These are phyloP conservation scores for Zeugodacus cucurbitae DNA, from an alignment of 1,140 invertebrate species.

Conservation along the genomic window DNA sequence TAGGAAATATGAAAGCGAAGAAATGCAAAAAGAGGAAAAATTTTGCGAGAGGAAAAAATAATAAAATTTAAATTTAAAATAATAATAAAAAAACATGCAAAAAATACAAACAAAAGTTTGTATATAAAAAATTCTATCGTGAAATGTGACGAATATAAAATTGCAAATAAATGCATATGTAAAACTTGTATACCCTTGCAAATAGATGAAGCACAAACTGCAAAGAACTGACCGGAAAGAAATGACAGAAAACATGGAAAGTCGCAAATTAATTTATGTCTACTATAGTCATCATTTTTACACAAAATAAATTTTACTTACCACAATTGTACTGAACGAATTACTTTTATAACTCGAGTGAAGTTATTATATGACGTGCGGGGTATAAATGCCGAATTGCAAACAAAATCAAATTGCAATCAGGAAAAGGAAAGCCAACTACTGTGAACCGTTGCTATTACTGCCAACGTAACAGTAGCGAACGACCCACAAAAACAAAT, in stretches of 20 bases:
- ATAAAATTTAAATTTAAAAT: background rate
- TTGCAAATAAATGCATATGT: background rate
- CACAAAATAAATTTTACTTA: no score
- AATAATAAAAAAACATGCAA: background rate
- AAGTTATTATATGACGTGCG: background rate
- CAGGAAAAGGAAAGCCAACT: constrained; percentile 25
- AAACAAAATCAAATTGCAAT: constrained; percentile 12
- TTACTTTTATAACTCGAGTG: no score
- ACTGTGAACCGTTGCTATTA: background rate
- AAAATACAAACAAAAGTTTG: background rate
- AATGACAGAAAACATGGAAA: no score
- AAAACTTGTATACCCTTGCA: background rate
- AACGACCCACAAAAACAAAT: background rate
- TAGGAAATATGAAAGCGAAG: constrained; percentile 9
- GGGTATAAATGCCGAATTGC: background rate
- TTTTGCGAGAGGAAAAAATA: background rate
- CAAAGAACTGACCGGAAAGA: no score
- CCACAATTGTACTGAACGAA: background rate
- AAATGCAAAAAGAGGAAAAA: background rate
- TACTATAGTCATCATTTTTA: no score
- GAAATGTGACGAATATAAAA: background rate
- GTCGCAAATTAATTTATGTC: no score
- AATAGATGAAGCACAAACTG: no score
- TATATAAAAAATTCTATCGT: background rate
- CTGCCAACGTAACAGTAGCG: background rate